Percentiles rank a stretch among this genome's conserved stretches.
Evolutionary conservation across 1,140 invertebrate genomes (phyloP).

Genomic region (Antheraea mylitta): DNA sequence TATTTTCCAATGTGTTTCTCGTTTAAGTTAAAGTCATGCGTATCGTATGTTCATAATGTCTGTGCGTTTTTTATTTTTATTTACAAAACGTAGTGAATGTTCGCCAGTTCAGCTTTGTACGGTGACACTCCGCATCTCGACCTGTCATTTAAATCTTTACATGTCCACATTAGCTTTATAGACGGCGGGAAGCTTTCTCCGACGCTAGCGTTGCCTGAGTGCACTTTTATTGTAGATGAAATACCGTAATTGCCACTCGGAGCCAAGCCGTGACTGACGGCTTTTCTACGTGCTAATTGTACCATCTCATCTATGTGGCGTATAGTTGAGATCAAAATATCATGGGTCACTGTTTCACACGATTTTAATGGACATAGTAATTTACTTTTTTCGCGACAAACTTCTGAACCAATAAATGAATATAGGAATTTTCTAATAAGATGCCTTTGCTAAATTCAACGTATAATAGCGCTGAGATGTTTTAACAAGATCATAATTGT

Average conservation of each 20-base stretch:
- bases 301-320: conserved; percentile 27
- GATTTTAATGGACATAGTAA: background rate
- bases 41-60: background rate
- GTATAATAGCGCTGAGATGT: no score
- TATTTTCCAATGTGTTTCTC: background rate
- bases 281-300: conserved; percentile 61
- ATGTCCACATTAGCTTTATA: conserved; percentile 69
- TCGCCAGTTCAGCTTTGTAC: background rate
- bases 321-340: conserved; percentile 3
- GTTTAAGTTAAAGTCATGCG: background rate
- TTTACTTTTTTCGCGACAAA: background rate
- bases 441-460: no score
- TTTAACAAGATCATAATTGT: no score
- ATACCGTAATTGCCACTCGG: conserved; percentile 69
- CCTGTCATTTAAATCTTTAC: conserved; percentile 67
- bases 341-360: background rate
- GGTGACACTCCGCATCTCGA: conserved; percentile 22
- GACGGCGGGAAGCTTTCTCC: conserved; percentile 53
- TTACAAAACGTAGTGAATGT: background rate
- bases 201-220: conserved; percentile 55
- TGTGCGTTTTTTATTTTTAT: background rate
- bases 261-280: conserved; percentile 55
- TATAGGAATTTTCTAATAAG: no score
- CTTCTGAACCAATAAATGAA: conserved; percentile 1
- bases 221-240: conserved; percentile 73